These are phyloP conservation scores for Gobio occitaniae DNA, from an alignment of 2,797 vertebrate genomes.

Conservation along the genomic window DNA sequence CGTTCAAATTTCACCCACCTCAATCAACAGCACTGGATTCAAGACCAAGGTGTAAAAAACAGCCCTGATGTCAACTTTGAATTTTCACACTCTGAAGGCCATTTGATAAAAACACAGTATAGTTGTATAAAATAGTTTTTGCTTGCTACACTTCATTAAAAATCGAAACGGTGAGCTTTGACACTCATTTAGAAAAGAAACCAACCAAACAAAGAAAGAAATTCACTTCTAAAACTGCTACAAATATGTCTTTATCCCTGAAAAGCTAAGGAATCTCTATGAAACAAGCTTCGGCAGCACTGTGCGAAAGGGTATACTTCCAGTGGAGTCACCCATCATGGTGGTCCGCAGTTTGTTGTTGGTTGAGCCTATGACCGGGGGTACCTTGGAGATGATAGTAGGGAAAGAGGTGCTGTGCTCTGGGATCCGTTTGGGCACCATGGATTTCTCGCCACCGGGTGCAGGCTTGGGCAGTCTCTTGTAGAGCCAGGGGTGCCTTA, in stretches of 20 bases:
- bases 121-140: constrained; percentile 73
- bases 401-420: constrained; percentile 88
- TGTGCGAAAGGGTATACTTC: constrained; percentile 89
- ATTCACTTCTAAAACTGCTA: constrained; percentile 74
- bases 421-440: constrained; percentile 80
- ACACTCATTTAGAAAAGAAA: constrained; percentile 72
- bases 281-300: constrained; percentile 96
- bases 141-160: constrained; percentile 68
- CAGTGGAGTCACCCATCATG: constrained; percentile 85
- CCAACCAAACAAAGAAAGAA: constrained; percentile 72
- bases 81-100: constrained; percentile 68
- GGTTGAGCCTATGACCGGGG: constrained; percentile 81
- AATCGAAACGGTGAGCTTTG: constrained; percentile 74
- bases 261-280: constrained; percentile 75
- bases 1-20: constrained; percentile 54
- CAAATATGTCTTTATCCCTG: constrained; percentile 70
- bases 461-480: constrained; percentile 86
- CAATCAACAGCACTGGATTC: constrained; percentile 65
- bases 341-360: constrained; percentile 92
- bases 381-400: constrained; percentile 89
- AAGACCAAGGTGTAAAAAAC: constrained; percentile 67
- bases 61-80: constrained; percentile 58
- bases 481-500: constrained; percentile 94
- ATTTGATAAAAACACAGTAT: constrained; percentile 69
- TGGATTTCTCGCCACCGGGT: constrained; percentile 80